These are phyloP conservation scores for Anadara kagoshimensis DNA, from an alignment of 1,140 invertebrate species.

Conservation along the genomic window DNA sequence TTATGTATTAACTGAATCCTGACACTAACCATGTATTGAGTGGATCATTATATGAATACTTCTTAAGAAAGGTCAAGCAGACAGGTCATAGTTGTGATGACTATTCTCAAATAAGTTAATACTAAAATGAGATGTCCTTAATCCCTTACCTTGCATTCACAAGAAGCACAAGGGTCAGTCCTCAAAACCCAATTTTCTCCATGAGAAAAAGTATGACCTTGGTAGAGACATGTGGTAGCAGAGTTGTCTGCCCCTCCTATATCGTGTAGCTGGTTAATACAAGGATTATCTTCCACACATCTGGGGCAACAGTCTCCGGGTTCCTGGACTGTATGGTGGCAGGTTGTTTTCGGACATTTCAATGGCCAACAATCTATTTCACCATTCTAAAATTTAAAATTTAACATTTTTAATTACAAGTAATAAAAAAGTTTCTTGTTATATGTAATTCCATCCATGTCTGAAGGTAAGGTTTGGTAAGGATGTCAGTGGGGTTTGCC, in stretches of 20 bases:
- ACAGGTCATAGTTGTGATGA: too few species aligned
- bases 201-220: slow-evolving; percentile 48
- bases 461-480: too few species aligned
- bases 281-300: slow-evolving; percentile 79
- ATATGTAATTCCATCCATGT: neutral
- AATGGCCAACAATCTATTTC: slow-evolving; percentile 92
- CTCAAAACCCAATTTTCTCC: slow-evolving; percentile 55
- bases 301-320: slow-evolving; percentile 81
- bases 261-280: slow-evolving; percentile 45
- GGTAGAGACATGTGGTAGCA: slow-evolving; percentile 47
- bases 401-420: neutral
- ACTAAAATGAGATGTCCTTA: neutral
- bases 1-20: too few species aligned
- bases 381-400: slow-evolving; percentile 79
- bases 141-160: slow-evolving; percentile 83
- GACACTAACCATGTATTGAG: too few species aligned
- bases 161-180: slow-evolving; percentile 82
- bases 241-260: slow-evolving; percentile 51
- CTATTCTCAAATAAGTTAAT: too few species aligned
- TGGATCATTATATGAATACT: too few species aligned
- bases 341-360: slow-evolving; percentile 85
- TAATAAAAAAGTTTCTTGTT: neutral
- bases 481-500: too few species aligned
- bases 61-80: too few species aligned
- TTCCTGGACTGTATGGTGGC: slow-evolving; percentile 80